Percentiles rank a stretch among this genome's conserved stretches.
phyloP scores from a whole-genome alignment of 64 coral and sea anemone species.

The Dendrophyllia cribrosa region DNA sequence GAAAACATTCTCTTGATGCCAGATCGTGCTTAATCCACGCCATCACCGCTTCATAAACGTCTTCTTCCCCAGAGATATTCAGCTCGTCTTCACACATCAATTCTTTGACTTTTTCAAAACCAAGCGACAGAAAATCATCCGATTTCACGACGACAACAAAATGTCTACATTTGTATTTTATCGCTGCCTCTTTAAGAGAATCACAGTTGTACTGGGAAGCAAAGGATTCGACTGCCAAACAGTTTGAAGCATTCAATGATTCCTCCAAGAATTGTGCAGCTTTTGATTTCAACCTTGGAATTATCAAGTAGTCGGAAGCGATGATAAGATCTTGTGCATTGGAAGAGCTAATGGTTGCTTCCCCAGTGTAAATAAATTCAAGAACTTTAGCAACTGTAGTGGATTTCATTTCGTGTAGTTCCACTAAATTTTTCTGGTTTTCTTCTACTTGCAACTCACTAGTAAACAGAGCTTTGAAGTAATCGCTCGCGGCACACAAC shows the following conservation, averaged over 20 bases:
- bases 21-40: conserved; percentile 61
- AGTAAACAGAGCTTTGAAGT: conserved; percentile 56
- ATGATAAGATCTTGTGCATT: conserved; percentile 57
- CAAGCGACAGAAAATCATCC: conserved; percentile 30
- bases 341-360: neutral
- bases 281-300: conserved; percentile 64
- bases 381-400: conserved; percentile 8
- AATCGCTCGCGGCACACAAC: conserved; percentile 44
- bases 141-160: conserved; percentile 35
- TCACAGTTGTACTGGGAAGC: conserved; percentile 48
- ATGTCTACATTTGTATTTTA: neutral
- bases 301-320: conserved; percentile 59
- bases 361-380: conserved; percentile 64
- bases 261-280: conserved; percentile 18
- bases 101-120: neutral
- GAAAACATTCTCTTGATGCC: conserved; percentile 4
- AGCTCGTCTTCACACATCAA: conserved; percentile 52
- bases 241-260: conserved; percentile 25
- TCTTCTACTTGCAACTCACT: conserved; percentile 47
- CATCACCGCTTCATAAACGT: conserved; percentile 35
- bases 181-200: neutral
- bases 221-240: conserved; percentile 31
- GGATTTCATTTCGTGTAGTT: conserved; percentile 35
- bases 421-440: conserved; percentile 5
- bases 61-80: conserved; percentile 49